Conservation (phyloP, 2,113 vertebrate species). For the Brachyhypopomus gauderio region DNA sequence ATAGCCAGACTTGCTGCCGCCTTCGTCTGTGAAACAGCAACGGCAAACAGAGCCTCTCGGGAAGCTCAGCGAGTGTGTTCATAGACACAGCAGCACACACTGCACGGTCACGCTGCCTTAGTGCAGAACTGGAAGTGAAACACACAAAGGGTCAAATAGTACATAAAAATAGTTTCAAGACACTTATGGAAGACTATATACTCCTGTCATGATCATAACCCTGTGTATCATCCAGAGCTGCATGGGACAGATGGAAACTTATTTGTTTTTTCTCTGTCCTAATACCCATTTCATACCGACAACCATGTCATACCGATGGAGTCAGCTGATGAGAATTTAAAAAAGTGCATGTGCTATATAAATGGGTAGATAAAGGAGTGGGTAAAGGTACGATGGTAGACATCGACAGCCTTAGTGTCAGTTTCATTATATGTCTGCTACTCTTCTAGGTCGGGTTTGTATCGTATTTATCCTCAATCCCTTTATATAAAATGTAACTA, state of each 20-base stretch:
- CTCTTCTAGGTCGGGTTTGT: no score
- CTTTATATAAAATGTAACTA: no score
- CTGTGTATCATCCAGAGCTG: slow-evolving; percentile 5
- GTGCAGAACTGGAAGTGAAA: slow-evolving; percentile 21
- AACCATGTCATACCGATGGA: slow-evolving; percentile 15
- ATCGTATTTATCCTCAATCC: no score
- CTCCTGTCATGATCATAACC: slow-evolving; percentile 30
- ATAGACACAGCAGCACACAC: slow-evolving; percentile 11
- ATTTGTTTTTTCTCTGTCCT: slow-evolving; percentile 1
- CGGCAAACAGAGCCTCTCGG: slow-evolving; percentile 17
- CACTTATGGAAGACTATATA: not conserved
- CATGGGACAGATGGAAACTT: slow-evolving; percentile 5
- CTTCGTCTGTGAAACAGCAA: slow-evolving; percentile 28
- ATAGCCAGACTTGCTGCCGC: slow-evolving; percentile 12
- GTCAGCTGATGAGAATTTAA: slow-evolving; percentile 28
- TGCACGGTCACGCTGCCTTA: slow-evolving; percentile 14
- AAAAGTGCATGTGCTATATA: slow-evolving; percentile 25
- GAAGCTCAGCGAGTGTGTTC: slow-evolving; percentile 4
- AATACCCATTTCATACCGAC: slow-evolving; percentile 24
- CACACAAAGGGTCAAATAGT: not conserved
- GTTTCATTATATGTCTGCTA: no score
- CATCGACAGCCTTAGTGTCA: no score
- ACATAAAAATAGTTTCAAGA: not conserved
- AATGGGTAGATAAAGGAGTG: not conserved
- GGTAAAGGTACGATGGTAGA: no score